These are phyloP conservation scores for Epinotia demarniana DNA, from an alignment of 2,888 invertebrate species.

Conservation along the genomic window DNA sequence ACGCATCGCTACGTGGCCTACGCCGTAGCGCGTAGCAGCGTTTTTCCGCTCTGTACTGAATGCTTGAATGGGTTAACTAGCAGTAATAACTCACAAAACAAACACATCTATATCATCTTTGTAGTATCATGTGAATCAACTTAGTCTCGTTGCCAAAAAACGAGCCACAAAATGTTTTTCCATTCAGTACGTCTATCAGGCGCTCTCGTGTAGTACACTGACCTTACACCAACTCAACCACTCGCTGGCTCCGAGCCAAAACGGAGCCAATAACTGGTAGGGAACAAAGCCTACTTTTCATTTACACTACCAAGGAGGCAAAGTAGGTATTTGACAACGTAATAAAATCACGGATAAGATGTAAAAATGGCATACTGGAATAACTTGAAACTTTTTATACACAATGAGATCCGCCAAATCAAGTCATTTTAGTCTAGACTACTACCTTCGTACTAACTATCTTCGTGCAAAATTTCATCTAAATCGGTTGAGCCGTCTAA, in stretches of 20 bases:
- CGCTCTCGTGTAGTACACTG: background rate
- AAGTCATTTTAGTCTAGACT: no score
- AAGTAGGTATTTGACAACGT: background rate
- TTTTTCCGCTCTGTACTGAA: no score
- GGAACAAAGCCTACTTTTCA: conserved; percentile 27
- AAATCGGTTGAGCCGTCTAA: no score
- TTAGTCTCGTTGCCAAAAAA: background rate
- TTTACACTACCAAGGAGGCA: background rate
- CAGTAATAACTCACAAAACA: background rate
- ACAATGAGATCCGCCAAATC: no score
- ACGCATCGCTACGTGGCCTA: no score
- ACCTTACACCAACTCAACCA: background rate
- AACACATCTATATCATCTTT: background rate
- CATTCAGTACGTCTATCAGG: background rate
- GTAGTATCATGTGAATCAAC: conserved; percentile 48
- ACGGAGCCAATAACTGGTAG: conserved; percentile 3
- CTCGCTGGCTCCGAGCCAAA: conserved; percentile 7
- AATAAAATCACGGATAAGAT: background rate
- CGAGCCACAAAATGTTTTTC: background rate
- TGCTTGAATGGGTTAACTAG: no score
- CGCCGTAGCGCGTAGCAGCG: no score
- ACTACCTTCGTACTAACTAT: no score
- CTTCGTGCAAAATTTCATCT: no score
- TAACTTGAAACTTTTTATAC: no score
- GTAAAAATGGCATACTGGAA: no score